Evolutionary conservation across 2,888 invertebrate genomes (phyloP), one percentile per base, ranked within the genome.

Genomic region (Stenichneumon culpator): DNA sequence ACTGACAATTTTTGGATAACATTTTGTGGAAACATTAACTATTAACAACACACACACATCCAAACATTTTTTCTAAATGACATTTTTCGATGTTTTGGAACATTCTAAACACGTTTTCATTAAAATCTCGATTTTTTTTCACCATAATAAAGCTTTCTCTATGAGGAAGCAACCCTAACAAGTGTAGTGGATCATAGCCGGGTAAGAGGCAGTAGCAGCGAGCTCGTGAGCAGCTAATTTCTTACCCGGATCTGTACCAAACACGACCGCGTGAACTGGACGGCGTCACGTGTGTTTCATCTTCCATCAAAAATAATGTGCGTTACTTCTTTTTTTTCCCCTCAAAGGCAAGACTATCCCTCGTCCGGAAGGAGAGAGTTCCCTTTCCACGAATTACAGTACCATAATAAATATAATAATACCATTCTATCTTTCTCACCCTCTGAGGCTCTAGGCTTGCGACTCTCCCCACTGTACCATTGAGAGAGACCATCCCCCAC

Each of bases 401-500:
- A 77, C 67, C 47, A 52, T 50, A 79, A 69, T 50, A 79, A 69
- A 60, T 67, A 52, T 75, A 75, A 57, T 36, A 32, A 47, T 68
- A 79, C 83, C 32, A 47, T 47, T 74, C 73, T 68, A 36, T 83
- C 68, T 57, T 60, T 57, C 25, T 83, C 79, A 19, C 70, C 52
- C 69, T 39, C 68, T 11, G 54, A 6, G 44, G 11, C 32, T 67
- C 54, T 36, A 14, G 70, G 74, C 63, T 63, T 52, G n/a, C 65
- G 63, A 25, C 63, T 63, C 47, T 70, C 28, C 28, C 47, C 63
- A 22, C 16, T 36, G 19, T 25, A 28, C 57, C 39, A 6, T 50
- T 39, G 32, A 32, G 60, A 75, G 50, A 75, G 72, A 25, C 32
- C 16, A 39, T 39, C 9, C 14, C n/a, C 28, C 67, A 11, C 60